Evolutionary conservation across 2,888 invertebrate genomes (phyloP).

Genomic region (Blomia tropicalis): DNA sequence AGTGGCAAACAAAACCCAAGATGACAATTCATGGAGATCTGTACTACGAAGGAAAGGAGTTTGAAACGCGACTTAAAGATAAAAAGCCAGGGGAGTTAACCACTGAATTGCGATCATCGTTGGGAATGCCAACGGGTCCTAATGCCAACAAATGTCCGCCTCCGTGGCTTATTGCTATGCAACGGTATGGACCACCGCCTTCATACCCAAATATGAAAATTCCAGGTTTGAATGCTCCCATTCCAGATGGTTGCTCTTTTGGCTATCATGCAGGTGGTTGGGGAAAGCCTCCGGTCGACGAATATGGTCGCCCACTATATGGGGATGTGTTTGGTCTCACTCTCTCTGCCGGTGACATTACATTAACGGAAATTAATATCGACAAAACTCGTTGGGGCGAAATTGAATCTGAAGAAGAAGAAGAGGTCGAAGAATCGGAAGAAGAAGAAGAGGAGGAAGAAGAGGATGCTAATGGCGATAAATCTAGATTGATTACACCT

Average conservation of each 20-base stretch:
- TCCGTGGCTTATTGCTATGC: constrained; percentile 92
- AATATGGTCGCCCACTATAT: constrained; percentile 88
- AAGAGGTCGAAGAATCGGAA: constrained; percentile 47
- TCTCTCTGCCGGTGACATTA: constrained; percentile 20
- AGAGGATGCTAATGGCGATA: constrained; percentile 45
- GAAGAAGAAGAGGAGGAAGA: constrained; percentile 42
- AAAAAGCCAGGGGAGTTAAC: constrained; percentile 96
- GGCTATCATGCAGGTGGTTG: constrained; percentile 99
- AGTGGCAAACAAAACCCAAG: constrained; percentile 97
- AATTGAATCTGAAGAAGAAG: constrained; percentile 74
- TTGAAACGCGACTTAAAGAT: constrained; percentile 88
- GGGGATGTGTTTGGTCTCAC: constrained; percentile 82
- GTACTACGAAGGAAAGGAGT: constrained; percentile 97
- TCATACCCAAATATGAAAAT: constrained; percentile 82
- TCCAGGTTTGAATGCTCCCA: constrained; percentile 67
- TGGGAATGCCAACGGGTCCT: constrained; percentile 97
- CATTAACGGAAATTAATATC: constrained; percentile 55
- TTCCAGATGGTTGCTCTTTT: constrained; percentile 87
- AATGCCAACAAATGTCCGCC: constrained; percentile 51
- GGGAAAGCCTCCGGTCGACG: constrained; percentile 99
- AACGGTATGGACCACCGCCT: constrained; percentile 95
- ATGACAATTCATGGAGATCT: constrained; percentile 98
- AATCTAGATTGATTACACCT: constrained; percentile 71
- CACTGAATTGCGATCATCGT: constrained; percentile 82
- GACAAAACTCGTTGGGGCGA: constrained; percentile 94